phyloP scores from a whole-genome alignment of 2,888 invertebrate species.

The Frankliniella intonsa region DNA sequence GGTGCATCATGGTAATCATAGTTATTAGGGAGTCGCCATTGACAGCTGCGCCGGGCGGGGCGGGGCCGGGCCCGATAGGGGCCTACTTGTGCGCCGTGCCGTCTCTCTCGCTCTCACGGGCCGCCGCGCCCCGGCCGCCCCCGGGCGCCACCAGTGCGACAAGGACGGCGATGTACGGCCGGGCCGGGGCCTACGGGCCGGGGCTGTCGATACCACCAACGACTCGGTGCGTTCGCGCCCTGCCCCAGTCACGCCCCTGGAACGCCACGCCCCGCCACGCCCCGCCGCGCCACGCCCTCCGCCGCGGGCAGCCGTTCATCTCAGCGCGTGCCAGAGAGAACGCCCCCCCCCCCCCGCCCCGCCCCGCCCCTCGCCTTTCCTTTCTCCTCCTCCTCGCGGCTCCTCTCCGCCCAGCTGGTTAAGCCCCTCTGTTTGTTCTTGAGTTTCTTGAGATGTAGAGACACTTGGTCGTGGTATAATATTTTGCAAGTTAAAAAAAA shows the following conservation, averaged over 20 bases:
- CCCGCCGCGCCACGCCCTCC: neutral
- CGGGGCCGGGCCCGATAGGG: neutral
- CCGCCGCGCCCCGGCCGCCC: neutral
- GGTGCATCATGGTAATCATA: slow-evolving; percentile 1
- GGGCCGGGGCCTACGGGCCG: neutral
- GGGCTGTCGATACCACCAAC: slow-evolving; percentile 6
- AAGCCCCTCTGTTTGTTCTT: too few relatives aligned
- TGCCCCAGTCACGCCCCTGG: neutral
- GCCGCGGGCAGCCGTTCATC: slow-evolving; percentile 17
- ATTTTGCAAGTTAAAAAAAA: too few relatives aligned
- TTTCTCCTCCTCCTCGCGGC: too few relatives aligned
- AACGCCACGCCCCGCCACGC: neutral
- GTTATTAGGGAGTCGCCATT: slow-evolving; percentile 22
- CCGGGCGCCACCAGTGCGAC: neutral
- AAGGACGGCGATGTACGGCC: too few relatives aligned
- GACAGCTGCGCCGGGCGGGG: neutral
- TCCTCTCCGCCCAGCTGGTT: too few relatives aligned
- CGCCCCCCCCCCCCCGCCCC: neutral
- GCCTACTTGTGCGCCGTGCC: neutral
- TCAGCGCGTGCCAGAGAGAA: neutral
- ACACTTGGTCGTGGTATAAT: too few relatives aligned
- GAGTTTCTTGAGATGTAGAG: too few relatives aligned
- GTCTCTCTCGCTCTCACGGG: neutral
- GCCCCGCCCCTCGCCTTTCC: too few relatives aligned
- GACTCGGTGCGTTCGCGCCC: slow-evolving; percentile 2